phyloP scores from a whole-genome alignment of 2,888 invertebrate genomes.

The Creontiades dilutus region DNA sequence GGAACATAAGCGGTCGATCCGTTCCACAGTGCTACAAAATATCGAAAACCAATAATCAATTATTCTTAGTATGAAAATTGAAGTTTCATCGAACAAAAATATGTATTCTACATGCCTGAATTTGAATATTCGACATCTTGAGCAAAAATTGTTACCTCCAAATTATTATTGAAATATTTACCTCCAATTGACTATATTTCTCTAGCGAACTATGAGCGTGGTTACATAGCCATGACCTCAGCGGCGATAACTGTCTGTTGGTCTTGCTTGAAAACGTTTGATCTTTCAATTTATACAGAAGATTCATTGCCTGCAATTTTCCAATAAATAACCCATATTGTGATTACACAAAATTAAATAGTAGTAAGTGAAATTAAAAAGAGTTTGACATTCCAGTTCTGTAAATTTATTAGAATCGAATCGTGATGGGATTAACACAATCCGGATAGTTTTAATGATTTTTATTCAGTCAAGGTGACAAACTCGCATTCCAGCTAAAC shows the following conservation, averaged over 20 bases:
- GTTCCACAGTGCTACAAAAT: constrained; percentile 79
- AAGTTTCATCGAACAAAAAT: no score
- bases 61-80: no score
- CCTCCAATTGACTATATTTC: constrained; percentile 88
- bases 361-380: background rate
- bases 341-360: background rate
- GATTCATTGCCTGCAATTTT: constrained; percentile 89
- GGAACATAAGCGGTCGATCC: constrained; percentile 89
- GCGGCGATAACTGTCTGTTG: constrained; percentile 90
- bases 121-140: no score
- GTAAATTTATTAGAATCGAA: background rate
- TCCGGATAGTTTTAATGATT: no score
- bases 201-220: constrained; percentile 90
- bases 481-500: no score
- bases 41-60: background rate
- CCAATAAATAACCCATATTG: no score
- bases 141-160: no score
- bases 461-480: no score
- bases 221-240: constrained; percentile 94
- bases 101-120: no score
- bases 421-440: no score
- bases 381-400: background rate
- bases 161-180: no score
- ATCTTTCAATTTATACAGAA: constrained; percentile 90
- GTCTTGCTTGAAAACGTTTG: constrained; percentile 86